Percentiles rank a stretch among this genome's conserved stretches.
These are phyloP conservation scores for Nephila pilipes DNA, from an alignment of 1,140 invertebrate species.

Conservation along the genomic window DNA sequence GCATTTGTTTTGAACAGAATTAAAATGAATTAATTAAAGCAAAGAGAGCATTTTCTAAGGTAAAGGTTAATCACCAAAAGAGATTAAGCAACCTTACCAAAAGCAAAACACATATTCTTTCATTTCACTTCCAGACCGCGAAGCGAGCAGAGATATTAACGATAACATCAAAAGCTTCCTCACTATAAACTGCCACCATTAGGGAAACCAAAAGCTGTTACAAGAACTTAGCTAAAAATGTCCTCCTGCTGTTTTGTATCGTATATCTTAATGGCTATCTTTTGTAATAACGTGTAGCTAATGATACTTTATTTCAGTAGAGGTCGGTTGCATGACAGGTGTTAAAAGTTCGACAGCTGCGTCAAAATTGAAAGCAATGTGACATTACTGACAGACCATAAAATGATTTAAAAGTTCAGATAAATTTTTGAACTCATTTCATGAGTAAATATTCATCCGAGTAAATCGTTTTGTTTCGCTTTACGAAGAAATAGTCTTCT, in stretches of 20 bases:
- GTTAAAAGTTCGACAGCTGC: conserved; percentile 16
- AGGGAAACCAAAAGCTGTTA: neutral
- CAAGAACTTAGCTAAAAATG: neutral
- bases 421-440: neutral
- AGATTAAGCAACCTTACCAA: neutral
- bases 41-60: neutral
- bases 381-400: neutral
- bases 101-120: neutral
- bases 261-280: conserved; percentile 12
- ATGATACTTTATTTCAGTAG: conserved; percentile 7
- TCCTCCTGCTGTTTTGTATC: neutral
- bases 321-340: conserved; percentile 3
- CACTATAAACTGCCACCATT: conserved; percentile 6
- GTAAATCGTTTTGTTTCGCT: no score
- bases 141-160: neutral
- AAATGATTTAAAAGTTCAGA: neutral
- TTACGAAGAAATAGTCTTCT: no score
- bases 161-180: neutral
- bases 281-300: neutral
- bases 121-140: neutral
- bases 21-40: no score
- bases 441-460: neutral
- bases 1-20: no score
- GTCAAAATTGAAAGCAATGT: neutral
- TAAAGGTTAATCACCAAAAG: neutral